Conservation (phyloP, 1,140 invertebrate species). For the Dufourea novaeangliae region DNA sequence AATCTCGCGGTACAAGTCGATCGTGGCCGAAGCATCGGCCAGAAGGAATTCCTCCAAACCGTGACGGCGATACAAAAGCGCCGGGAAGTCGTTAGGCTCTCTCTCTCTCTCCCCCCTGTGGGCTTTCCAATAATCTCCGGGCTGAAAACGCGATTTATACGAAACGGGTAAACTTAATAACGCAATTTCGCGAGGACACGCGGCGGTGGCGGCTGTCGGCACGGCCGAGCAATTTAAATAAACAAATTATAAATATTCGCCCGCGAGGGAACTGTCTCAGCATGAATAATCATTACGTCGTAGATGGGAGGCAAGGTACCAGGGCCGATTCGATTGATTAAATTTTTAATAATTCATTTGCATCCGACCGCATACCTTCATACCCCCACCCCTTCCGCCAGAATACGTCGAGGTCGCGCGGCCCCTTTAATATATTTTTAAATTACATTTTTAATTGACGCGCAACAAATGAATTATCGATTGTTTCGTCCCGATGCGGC, state of each 20-base stretch:
- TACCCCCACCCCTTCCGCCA: constrained; percentile 43
- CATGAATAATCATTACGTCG: constrained; percentile 81
- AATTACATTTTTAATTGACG: constrained; percentile 79
- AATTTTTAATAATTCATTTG: constrained; percentile 82
- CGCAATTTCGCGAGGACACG: constrained; percentile 75
- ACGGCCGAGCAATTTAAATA: constrained; percentile 79
- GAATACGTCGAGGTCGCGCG: constrained; percentile 25
- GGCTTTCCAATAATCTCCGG: constrained; percentile 65
- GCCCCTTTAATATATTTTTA: constrained; percentile 78
- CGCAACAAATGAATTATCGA: constrained; percentile 77
- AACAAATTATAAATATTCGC: constrained; percentile 82
- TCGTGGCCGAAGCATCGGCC: constrained; percentile 11
- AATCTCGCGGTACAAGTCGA: constrained; percentile 3
- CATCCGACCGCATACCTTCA: constrained; percentile 74
- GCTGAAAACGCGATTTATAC: constrained; percentile 74
- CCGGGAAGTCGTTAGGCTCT: constrained; percentile 38
- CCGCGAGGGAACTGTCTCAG: constrained; percentile 77
- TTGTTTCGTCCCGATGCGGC: constrained; percentile 59
- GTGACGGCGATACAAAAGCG: constrained; percentile 31
- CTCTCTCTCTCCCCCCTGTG: too few species aligned
- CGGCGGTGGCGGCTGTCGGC: constrained; percentile 67
- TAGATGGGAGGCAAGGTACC: constrained; percentile 74
- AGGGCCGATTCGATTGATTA: constrained; percentile 81
- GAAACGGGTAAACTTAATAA: constrained; percentile 79
- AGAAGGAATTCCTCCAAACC: constrained; percentile 26